Evolutionary conservation across 2,888 invertebrate genomes (phyloP), one percentile per base, ranked within the genome.

Genomic region (Mesopsocus fuscifrons): DNA sequence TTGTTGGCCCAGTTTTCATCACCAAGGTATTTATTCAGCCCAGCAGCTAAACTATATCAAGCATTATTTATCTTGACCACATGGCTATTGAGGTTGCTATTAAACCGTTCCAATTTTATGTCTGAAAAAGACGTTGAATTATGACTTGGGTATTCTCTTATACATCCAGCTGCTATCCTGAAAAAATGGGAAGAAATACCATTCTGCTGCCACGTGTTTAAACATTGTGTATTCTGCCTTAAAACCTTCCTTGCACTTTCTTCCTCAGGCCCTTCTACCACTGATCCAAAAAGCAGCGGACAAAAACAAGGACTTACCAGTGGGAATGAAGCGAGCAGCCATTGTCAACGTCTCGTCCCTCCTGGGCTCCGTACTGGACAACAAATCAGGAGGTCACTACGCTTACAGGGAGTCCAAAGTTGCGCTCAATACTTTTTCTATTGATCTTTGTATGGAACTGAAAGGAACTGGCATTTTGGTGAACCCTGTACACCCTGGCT

Each of bases 181-280:
- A n/a, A n/a, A n/a, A n/a, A n/a, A n/a, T n/a, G n/a, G n/a, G n/a
- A n/a, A n/a, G n/a, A n/a, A n/a, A n/a, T n/a, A n/a, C n/a, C n/a
- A n/a, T n/a, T n/a, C n/a, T n/a, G n/a, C n/a, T n/a, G n/a, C n/a
- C n/a, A n/a, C n/a, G n/a, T n/a, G n/a, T n/a, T n/a, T n/a, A n/a
- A n/a, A n/a, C n/a, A n/a, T n/a, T n/a, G n/a, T n/a, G n/a, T n/a
- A n/a, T n/a, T n/a, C n/a, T n/a, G n/a, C n/a, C n/a, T n/a, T n/a
- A n/a, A n/a, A n/a, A n/a, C n/a, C n/a, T n/a, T n/a, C n/a, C n/a
- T n/a, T n/a, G n/a, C n/a, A n/a, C n/a, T n/a, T n/a, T n/a, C n/a
- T n/a, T n/a, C n/a, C 17, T 33, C 33, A 33, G 33, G 33, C 33
- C 3, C 33, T 33, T 33, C 33, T 33, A 6, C 33, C 33, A 6